These are phyloP conservation scores for Zosterops pallidus DNA, from an alignment of 2,113 vertebrate genomes.

Conservation along the genomic window DNA sequence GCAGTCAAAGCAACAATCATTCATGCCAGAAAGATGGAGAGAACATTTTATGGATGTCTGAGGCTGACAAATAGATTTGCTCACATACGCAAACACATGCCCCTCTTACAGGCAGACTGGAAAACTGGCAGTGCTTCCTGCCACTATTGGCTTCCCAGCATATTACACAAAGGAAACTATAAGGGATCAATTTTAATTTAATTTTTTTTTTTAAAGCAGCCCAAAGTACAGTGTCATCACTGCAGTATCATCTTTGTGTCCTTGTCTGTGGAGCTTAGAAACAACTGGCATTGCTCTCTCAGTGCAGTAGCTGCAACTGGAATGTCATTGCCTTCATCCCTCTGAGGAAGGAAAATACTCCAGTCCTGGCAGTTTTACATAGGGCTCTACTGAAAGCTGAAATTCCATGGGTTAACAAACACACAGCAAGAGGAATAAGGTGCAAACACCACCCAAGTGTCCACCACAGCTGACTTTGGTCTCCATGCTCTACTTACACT, in stretches of 20 bases:
- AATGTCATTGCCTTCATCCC: neutral
- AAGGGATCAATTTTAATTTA: neutral
- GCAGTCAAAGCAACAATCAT: conserved; percentile 34
- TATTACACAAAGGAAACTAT: neutral
- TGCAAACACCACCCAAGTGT: neutral
- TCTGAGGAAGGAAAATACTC: neutral
- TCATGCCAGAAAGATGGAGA: neutral
- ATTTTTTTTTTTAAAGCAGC: neutral
- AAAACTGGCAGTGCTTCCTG: conserved; percentile 7
- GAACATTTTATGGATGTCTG: neutral
- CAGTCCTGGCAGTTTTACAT: neutral
- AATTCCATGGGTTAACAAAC: neutral
- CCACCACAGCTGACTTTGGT: neutral
- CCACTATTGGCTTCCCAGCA: neutral
- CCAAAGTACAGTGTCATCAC: neutral
- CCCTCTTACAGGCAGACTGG: neutral
- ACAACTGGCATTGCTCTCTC: neutral
- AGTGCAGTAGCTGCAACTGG: neutral
- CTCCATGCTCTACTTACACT: neutral
- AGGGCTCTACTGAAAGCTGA: neutral
- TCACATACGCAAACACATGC: neutral
- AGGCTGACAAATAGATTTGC: neutral
- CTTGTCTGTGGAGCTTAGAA: neutral
- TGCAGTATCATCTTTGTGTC: neutral
- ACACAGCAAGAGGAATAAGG: neutral